Percentiles rank a stretch among this genome's conserved stretches.
These are phyloP conservation scores for Huso huso DNA, from an alignment of 2,797 vertebrate species.

Conservation along the genomic window DNA sequence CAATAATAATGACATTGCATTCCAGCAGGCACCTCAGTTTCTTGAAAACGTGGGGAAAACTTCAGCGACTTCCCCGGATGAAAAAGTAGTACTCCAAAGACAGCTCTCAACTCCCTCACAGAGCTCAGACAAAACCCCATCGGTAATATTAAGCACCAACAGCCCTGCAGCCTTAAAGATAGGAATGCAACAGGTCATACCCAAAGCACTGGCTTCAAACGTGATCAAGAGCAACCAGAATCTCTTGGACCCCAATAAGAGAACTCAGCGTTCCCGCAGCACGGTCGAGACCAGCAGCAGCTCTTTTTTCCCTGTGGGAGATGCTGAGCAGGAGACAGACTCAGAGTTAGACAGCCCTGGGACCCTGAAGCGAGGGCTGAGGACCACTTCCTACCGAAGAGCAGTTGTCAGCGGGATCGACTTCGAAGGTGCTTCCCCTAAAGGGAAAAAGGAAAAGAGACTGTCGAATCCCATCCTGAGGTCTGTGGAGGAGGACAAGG, in stretches of 20 bases:
- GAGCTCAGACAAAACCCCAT: constrained; percentile 26
- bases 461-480: constrained; percentile 64
- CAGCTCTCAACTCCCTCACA: constrained; percentile 28
- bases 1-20: constrained; percentile 20
- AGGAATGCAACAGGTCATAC: constrained; percentile 87
- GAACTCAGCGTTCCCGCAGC: constrained; percentile 64
- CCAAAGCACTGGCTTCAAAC: constrained; percentile 67
- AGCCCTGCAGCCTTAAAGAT: constrained; percentile 74
- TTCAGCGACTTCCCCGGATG: constrained; percentile 30
- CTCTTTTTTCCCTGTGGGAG: constrained; percentile 47
- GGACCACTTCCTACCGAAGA: constrained; percentile 85
- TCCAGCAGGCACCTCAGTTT: neutral
- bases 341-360: constrained; percentile 59
- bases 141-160: constrained; percentile 74
- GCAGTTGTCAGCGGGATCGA: constrained; percentile 84
- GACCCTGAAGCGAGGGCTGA: constrained; percentile 65
- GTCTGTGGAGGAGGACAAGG: constrained; percentile 57
- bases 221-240: constrained; percentile 36
- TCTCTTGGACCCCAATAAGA: constrained; percentile 47
- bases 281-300: constrained; percentile 68
- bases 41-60: neutral
- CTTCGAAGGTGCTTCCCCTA: constrained; percentile 38
- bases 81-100: constrained; percentile 25
- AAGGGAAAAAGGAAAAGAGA: constrained; percentile 55
- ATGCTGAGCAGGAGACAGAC: constrained; percentile 46